Percentiles rank a stretch among this genome's conserved stretches.
Conservation (phyloP, 2,888 invertebrate species). For the Villa cingulata region DNA sequence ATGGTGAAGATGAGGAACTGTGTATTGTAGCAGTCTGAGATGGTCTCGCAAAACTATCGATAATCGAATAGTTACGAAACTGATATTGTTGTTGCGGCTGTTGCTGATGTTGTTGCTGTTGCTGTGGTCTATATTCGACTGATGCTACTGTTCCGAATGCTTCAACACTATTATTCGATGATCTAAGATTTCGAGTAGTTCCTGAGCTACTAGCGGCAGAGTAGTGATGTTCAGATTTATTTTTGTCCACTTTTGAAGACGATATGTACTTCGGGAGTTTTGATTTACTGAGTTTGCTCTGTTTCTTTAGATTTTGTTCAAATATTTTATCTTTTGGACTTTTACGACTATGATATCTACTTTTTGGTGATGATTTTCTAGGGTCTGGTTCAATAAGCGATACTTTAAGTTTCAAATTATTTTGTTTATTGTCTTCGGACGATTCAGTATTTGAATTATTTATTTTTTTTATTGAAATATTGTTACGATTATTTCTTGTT, state of each 20-base stretch:
- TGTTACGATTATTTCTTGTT: conserved; percentile 20
- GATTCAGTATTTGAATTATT: no score
- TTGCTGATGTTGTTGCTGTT: not conserved
- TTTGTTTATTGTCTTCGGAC: no score
- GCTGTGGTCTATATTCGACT: not conserved
- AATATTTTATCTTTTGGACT: not conserved
- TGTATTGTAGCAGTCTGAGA: conserved; percentile 2
- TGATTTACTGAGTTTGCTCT: not conserved
- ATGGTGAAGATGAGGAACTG: conserved; percentile 3
- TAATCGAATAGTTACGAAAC: not conserved
- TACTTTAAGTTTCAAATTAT: no score
- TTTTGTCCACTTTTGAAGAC: conserved; percentile 12
- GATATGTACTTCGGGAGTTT: not conserved
- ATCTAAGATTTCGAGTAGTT: conserved; percentile 8
- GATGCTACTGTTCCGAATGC: conserved; percentile 2
- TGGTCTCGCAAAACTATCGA: conserved; percentile 10
- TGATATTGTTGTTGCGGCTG: not conserved
- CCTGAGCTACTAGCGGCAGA: conserved; percentile 1
- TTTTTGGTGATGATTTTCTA: no score
- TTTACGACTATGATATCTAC: no score
- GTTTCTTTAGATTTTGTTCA: not conserved
- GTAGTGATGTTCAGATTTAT: conserved; percentile 4
- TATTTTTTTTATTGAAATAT: not conserved
- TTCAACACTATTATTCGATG: not conserved
- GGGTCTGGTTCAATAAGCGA: no score